Conservation (phyloP, 2,797 vertebrate species). For the Scomberomorus guttatus region DNA sequence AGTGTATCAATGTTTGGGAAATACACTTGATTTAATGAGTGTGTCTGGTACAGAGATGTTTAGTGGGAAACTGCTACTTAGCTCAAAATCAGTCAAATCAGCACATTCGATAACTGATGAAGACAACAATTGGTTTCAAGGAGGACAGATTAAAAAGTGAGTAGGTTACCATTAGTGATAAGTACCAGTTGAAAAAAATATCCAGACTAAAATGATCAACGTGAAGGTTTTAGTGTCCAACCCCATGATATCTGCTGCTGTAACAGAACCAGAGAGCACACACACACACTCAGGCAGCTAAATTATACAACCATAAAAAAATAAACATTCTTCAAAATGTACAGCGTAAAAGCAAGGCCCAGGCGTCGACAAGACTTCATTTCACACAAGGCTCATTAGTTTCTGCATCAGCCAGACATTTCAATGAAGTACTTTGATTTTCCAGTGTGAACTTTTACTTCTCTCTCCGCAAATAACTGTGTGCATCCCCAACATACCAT, state of each 20-base stretch:
- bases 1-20: too few species aligned
- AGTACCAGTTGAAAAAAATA: not conserved
- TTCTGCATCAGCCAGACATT: slow-evolving; percentile 4
- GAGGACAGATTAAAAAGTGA: too few species aligned
- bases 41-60: too few species aligned
- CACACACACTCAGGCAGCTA: not conserved
- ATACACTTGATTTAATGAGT: too few species aligned
- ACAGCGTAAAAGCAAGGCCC: slow-evolving; percentile 35
- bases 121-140: too few species aligned
- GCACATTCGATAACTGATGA: too few species aligned
- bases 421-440: not conserved
- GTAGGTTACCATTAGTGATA: too few species aligned
- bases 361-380: not conserved
- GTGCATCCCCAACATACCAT: not conserved
- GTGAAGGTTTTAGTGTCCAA: not conserved
- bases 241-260: slow-evolving; percentile 1
- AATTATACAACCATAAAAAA: slow-evolving; percentile 41
- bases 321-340: slow-evolving; percentile 41
- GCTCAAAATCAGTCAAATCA: too few species aligned
- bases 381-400: slow-evolving; percentile 16
- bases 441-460: not conserved
- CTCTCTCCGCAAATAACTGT: not conserved
- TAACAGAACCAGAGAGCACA: slow-evolving; percentile 25
- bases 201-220: not conserved
- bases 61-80: too few species aligned